Conservation (phyloP, 2,113 vertebrate species). For the Oreochromis niloticus region DNA sequence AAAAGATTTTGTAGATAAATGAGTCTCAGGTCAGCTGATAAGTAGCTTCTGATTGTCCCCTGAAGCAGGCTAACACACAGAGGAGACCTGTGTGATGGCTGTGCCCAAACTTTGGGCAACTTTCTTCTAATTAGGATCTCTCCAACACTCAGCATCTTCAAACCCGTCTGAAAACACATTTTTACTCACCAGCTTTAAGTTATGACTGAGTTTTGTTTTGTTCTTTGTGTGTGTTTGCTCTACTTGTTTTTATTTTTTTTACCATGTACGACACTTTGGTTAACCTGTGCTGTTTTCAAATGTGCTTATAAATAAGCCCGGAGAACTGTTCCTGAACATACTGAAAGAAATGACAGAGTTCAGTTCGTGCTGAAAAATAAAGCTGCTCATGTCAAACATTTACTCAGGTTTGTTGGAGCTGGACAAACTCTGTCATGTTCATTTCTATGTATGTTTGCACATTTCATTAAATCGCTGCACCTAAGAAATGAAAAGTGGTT, state of each 20-base stretch:
- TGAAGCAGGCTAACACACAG: background rate
- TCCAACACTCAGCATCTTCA: background rate
- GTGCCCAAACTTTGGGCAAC: background rate
- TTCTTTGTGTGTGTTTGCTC: background rate
- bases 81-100: background rate
- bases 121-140: background rate
- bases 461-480: background rate
- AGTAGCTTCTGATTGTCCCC: background rate
- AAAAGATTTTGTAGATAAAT: background rate
- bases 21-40: background rate
- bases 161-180: background rate
- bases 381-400: background rate
- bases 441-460: background rate
- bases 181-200: background rate
- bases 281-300: background rate
- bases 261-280: background rate
- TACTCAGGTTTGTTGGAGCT: rapidly evolving
- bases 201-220: background rate
- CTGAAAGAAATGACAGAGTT: background rate
- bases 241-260: background rate
- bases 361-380: background rate
- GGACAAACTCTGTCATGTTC: background rate
- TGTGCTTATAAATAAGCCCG: background rate
- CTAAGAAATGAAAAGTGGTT: background rate
- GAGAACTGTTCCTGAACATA: background rate